Evolutionary conservation across 1,140 invertebrate species (phyloP).

Genomic region (Heliconius hewitsoni): DNA sequence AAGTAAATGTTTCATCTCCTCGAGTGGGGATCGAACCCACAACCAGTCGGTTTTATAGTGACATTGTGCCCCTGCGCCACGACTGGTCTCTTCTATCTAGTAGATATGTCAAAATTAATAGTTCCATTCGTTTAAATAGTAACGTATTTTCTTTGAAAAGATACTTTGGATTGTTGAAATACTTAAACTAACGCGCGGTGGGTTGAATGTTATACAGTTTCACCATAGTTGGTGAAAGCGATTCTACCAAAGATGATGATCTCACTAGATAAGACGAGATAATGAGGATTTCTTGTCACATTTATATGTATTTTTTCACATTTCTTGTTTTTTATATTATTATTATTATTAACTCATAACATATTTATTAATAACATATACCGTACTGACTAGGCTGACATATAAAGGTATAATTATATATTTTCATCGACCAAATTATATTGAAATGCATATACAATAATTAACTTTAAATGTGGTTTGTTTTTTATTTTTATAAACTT

Average conservation of each 20-base stretch:
- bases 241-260: conserved; percentile 22
- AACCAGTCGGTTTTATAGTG: too few species aligned
- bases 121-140: not conserved
- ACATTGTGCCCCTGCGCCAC: too few species aligned
- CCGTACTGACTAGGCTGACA: too few species aligned
- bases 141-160: not conserved
- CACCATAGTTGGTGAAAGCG: conserved; percentile 33
- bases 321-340: not conserved
- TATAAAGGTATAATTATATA: too few species aligned
- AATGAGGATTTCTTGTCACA: conserved; percentile 10
- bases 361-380: too few species aligned
- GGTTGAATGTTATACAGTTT: conserved; percentile 19
- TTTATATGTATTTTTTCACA: not conserved
- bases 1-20: too few species aligned
- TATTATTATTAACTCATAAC: not conserved
- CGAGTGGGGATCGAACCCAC: too few species aligned
- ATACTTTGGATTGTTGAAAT: not conserved
- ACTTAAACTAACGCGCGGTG: not conserved
- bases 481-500: not conserved
- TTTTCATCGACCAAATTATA: not conserved
- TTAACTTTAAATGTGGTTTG: not conserved
- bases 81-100: too few species aligned
- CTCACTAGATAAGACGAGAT: conserved; percentile 14
- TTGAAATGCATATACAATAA: not conserved
- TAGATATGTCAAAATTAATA: not conserved